Evolutionary conservation across 2,888 invertebrate genomes (phyloP).

Genomic region (Hipparchia sbordonii): DNA sequence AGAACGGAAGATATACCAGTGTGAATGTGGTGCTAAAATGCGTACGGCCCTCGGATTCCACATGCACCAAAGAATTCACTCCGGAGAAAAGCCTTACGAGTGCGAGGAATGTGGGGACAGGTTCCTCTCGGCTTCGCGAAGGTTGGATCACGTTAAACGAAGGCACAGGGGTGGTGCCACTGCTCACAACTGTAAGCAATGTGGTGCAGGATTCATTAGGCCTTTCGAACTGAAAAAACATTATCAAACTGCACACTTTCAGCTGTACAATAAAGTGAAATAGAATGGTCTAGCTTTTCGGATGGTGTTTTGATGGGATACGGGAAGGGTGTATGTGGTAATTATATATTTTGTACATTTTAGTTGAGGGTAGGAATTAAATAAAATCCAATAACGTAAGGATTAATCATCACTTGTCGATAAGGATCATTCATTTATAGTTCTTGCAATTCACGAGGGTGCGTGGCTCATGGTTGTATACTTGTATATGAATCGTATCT

Average conservation of each 20-base stretch:
- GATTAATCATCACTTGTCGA: too few relatives aligned
- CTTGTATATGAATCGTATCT: too few relatives aligned
- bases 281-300: background rate
- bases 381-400: too few relatives aligned
- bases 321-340: background rate
- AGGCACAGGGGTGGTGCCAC: constrained; percentile 58
- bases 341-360: background rate
- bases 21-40: constrained; percentile 65
- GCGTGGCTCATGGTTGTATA: too few relatives aligned
- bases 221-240: constrained; percentile 72
- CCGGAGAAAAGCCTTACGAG: constrained; percentile 65
- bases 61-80: constrained; percentile 66
- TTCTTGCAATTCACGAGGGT: too few relatives aligned
- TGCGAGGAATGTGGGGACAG: constrained; percentile 64
- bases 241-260: constrained; percentile 52
- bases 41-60: constrained; percentile 60
- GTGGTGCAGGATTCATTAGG: constrained; percentile 64
- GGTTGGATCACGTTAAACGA: constrained; percentile 68
- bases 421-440: too few relatives aligned
- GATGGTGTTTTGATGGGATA: background rate
- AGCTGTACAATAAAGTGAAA: background rate
- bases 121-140: constrained; percentile 68
- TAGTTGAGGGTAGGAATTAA: too few relatives aligned
- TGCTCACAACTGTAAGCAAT: constrained; percentile 62
- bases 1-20: constrained; percentile 55